Percentiles rank a stretch among this genome's conserved stretches.
These are phyloP conservation scores for Malacoraja senta DNA, from an alignment of 2,797 vertebrate species.

Conservation along the genomic window DNA sequence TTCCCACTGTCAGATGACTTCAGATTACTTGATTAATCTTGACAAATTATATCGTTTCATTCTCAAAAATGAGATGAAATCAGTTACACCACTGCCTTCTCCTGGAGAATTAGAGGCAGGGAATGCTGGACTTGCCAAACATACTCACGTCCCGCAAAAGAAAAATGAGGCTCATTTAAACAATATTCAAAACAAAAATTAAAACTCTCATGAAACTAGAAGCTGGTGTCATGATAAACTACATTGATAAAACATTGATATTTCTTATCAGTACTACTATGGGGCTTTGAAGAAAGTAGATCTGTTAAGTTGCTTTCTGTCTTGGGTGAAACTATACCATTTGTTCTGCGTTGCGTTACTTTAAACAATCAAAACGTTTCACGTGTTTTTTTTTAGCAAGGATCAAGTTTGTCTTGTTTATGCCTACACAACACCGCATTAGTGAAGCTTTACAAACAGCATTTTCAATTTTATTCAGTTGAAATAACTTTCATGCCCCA, in stretches of 20 bases:
- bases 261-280: not conserved
- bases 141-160: no score
- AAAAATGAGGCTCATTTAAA: not conserved
- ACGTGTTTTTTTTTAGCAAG: not conserved
- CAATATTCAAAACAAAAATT: not conserved
- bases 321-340: no score
- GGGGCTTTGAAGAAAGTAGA: not conserved
- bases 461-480: slow-evolving; percentile 6
- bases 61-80: not conserved
- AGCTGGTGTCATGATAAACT: not conserved
- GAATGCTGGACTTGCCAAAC: no score
- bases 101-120: no score
- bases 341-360: not conserved
- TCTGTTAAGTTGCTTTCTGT: not conserved
- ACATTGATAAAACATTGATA: not conserved
- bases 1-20: not conserved
- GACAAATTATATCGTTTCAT: not conserved
- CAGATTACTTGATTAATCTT: not conserved
- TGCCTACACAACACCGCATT: no score
- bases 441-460: not conserved
- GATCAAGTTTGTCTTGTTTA: not conserved
- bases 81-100: not conserved
- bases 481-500: not conserved
- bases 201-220: not conserved
- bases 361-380: not conserved